These are phyloP conservation scores for Prorops nasuta DNA, from an alignment of 1,140 invertebrate genomes.

Conservation along the genomic window DNA sequence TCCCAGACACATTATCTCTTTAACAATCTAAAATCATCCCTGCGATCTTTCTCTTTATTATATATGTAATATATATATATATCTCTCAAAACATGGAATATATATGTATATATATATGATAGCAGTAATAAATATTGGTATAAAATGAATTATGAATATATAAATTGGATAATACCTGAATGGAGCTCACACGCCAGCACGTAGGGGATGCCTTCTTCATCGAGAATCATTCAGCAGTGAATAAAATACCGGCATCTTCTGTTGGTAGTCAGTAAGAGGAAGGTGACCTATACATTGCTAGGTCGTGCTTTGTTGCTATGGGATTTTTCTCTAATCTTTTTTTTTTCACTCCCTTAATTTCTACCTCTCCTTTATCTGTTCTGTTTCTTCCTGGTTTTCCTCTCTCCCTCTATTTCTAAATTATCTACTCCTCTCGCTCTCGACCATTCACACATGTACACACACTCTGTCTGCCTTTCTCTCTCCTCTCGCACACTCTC, in stretches of 20 bases:
- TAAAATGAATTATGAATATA: slow-evolving; percentile 57
- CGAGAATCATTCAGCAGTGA: slow-evolving; percentile 57
- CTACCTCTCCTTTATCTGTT: slow-evolving; percentile 32
- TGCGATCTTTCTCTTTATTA: slow-evolving; percentile 23
- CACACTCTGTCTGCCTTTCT: too few relatives aligned
- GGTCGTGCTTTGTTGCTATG: slow-evolving; percentile 55
- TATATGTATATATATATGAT: slow-evolving; percentile 43
- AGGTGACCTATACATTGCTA: slow-evolving; percentile 55
- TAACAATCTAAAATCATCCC: slow-evolving; percentile 31
- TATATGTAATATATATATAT: too few relatives aligned
- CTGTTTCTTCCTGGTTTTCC: slow-evolving; percentile 14
- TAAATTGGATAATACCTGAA: slow-evolving; percentile 60
- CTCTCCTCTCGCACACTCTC: too few relatives aligned
- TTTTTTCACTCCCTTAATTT: slow-evolving; percentile 41
- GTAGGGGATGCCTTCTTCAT: slow-evolving; percentile 57
- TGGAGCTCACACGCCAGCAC: slow-evolving; percentile 54
- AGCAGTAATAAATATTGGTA: slow-evolving; percentile 47
- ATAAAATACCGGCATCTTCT: slow-evolving; percentile 57
- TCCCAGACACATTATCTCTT: slow-evolving; percentile 27
- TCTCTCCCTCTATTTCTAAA: too few relatives aligned
- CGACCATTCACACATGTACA: slow-evolving; percentile 29
- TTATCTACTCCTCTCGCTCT: too few relatives aligned
- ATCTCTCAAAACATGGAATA: slow-evolving; percentile 41
- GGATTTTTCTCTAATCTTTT: slow-evolving; percentile 45
- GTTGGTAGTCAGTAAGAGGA: slow-evolving; percentile 58